Base-by-base conservation (phyloP, 2,113 vertebrate genomes). In the Sitta europaea region DNA sequence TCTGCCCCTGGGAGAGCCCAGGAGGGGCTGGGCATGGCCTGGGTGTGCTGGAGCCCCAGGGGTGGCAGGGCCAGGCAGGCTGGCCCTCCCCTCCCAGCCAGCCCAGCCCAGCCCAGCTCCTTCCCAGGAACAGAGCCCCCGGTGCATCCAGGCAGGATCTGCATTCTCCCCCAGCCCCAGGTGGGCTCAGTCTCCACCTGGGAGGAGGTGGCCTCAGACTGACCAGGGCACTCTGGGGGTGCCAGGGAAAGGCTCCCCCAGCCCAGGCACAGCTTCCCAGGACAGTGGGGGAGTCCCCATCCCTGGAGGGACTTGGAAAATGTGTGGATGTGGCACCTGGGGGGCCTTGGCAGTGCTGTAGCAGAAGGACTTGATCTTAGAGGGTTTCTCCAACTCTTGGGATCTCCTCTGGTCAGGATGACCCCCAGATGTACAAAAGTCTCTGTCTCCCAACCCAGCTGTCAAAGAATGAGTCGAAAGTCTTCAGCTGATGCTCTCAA, bases 111-210 rank as follows among this genome's bases (percentile, higher is more conserved):
- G 24, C 42, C 28, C 57, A 50, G 28, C 15, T 33, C 48, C 43
- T 82, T 27, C 53, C 55, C 18, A 38, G 48, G 53, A 79, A 2
- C 8, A n/a, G 11, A 38, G 40, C 5, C 2, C 1, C n/a, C 51
- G 4, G 6, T 3, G 57, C 14, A 0, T 1, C 1, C 14, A 12
- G 15, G 23, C 0, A 4, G 11, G 0, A 3, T 24, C 22, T 48
- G 48, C 22, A 13, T 48, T 29, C 3, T 53, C 57, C 33, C 27
- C 23, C 31, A 11, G 27, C 1, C 22, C 68, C 9, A 2, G 28
- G 28, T 6, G 19, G n/a, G 50, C 10, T 28, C n/a, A 14, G 57
- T 16, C n/a, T 36, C n/a, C 33, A 14, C 40, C 53, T 18, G 78
- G 23, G 21, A 19, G 65, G 53, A 22, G 14, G 63, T 1, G 29